These are phyloP conservation scores for Mactromeris polynyma DNA, from an alignment of 2,888 invertebrate genomes.

Conservation along the genomic window DNA sequence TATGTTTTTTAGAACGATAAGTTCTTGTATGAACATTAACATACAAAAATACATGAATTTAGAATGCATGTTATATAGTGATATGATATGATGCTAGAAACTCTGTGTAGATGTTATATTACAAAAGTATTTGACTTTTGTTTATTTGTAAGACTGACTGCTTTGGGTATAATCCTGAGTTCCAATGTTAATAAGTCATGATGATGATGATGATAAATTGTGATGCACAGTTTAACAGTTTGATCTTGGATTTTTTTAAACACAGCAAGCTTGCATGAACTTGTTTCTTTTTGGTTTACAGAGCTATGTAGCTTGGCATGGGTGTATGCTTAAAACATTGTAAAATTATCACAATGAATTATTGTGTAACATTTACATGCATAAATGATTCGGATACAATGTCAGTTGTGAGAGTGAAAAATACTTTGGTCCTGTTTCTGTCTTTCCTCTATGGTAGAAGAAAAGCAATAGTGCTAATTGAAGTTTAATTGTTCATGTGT, in stretches of 20 bases:
- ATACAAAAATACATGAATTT: neutral
- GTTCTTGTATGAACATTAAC: no score
- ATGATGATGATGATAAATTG: neutral
- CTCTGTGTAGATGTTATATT: no score
- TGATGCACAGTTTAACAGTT: neutral
- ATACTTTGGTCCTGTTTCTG: neutral
- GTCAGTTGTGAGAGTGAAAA: neutral
- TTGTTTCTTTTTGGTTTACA: neutral
- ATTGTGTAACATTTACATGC: neutral
- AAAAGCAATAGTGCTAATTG: neutral
- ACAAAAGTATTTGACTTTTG: no score
- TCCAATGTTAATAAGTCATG: no score
- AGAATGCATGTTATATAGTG: neutral
- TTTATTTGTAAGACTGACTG: no score
- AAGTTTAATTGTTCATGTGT: neutral
- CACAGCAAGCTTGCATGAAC: conserved; percentile 3
- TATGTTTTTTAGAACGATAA: no score
- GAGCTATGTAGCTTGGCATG: conserved; percentile 20
- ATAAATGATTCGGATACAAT: neutral
- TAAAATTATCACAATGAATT: neutral
- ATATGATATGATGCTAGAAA: no score
- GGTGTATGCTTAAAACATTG: neutral
- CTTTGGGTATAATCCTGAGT: no score
- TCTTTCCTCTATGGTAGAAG: neutral
- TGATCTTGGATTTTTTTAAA: neutral